Evolutionary conservation across 1,140 invertebrate species (phyloP).

Genomic region (Halesus radiatus): DNA sequence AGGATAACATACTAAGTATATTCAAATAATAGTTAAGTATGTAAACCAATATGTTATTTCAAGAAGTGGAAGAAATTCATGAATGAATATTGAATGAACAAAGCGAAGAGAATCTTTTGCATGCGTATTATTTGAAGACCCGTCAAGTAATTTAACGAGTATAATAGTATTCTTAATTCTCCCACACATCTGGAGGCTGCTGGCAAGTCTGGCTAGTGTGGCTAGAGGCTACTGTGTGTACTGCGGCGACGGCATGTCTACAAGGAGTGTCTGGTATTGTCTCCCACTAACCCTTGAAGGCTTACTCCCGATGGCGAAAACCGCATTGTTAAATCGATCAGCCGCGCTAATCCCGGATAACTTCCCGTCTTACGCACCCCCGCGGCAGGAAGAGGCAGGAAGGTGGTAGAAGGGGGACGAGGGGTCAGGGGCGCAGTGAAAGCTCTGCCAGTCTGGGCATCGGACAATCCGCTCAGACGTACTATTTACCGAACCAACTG

Average conservation of each 20-base stretch:
- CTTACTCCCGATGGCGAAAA: conserved; percentile 18
- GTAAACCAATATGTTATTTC: neutral
- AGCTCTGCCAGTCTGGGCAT: no score
- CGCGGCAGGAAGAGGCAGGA: neutral
- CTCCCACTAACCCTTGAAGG: conserved; percentile 10
- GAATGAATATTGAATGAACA: neutral
- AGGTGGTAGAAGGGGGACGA: no score
- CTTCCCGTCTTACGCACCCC: conserved; percentile 46
- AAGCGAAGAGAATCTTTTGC: neutral
- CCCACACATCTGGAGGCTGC: conserved; percentile 11
- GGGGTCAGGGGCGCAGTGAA: no score
- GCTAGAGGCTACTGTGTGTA: no score
- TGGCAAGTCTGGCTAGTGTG: no score
- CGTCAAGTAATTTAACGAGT: neutral
- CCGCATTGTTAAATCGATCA: conserved; percentile 45
- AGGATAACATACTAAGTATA: neutral
- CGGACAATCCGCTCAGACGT: no score
- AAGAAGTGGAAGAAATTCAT: conserved; percentile 9
- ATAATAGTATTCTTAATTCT: conserved; percentile 3
- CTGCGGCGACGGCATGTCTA: conserved; percentile 31
- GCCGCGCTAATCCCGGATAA: conserved; percentile 27
- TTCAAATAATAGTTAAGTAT: conserved; percentile 7
- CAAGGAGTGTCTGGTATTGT: neutral
- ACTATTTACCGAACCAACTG: no score
- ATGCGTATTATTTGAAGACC: neutral